Base-by-base conservation (phyloP, 2,797 vertebrate species). In the Myioborus melanocephalus region DNA sequence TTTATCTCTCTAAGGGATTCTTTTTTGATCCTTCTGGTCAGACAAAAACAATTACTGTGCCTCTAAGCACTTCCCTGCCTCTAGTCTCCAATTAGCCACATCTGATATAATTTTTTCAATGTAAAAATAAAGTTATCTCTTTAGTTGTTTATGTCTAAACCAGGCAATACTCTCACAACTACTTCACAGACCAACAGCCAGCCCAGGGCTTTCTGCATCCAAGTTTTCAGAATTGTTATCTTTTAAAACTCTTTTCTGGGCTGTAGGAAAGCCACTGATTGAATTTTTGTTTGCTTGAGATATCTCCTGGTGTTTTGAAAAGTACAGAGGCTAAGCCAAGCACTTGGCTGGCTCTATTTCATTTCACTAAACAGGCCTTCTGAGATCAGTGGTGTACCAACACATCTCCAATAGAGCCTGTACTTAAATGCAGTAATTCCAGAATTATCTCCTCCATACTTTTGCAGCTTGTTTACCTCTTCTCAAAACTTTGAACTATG, bases 11-110 rank as follows among this genome's bases (percentile, higher is more conserved):
- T 53, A 19, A 93, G 56, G 66, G 64, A 79, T 90, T 90, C 6
- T 69, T 47, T 91, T 94, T 90, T 90, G 72, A 91, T 91, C 43
- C 19, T 72, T 84, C 76, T 79, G 85, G 95, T 94, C 83, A 92
- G 85, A 93, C 63, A 93, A 93, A 80, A 96, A 59, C 83, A 89
- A 93, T 95, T 93, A 79, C 46, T 79, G 63, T 94, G 88, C 60
- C 59, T 89, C 70, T 83, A 39, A 95, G 73, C 52, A 75, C 24
- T 95, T 79, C 72, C 30, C 37, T 87, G 44, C 80, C 41, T 88
- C 72, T 32, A 39, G 44, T 71, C 66, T 82, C 73, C 77, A 88
- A 76, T 95, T 94, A 94, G 70, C 72, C 73, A 76, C 66, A 82
- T 89, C 86, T 87, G 70, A 95, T 87, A 91, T 13, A 1, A 34